Evolutionary conservation across 2,797 vertebrate genomes (phyloP).

Genomic region (Carcharodon carcharias): DNA sequence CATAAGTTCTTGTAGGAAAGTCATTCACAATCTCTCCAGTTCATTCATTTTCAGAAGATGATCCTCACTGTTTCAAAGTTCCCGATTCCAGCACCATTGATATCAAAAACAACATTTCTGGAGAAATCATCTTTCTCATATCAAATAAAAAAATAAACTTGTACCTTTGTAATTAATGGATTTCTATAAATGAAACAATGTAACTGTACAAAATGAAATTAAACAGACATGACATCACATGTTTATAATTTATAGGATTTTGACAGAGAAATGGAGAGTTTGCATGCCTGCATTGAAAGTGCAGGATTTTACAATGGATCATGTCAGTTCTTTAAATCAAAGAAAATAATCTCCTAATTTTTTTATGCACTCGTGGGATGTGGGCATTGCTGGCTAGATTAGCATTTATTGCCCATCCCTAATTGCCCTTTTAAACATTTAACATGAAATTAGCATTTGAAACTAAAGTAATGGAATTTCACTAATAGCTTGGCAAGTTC

Average conservation of each 20-base stretch:
- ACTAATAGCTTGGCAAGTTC: background rate
- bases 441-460: background rate
- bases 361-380: too few relatives aligned
- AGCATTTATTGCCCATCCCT: too few relatives aligned
- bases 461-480: background rate
- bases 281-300: background rate
- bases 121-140: background rate
- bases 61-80: background rate
- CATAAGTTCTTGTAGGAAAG: background rate
- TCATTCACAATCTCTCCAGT: background rate
- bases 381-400: too few relatives aligned
- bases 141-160: background rate
- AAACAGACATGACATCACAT: background rate
- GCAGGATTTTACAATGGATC: background rate
- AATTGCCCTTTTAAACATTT: background rate
- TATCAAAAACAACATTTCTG: background rate
- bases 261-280: background rate
- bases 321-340: background rate
- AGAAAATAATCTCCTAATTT: background rate
- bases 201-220: background rate
- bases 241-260: background rate
- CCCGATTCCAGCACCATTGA: background rate
- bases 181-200: background rate
- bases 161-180: background rate
- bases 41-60: background rate